These are phyloP conservation scores for Sander vitreus DNA, from an alignment of 2,113 vertebrate species.

Conservation along the genomic window DNA sequence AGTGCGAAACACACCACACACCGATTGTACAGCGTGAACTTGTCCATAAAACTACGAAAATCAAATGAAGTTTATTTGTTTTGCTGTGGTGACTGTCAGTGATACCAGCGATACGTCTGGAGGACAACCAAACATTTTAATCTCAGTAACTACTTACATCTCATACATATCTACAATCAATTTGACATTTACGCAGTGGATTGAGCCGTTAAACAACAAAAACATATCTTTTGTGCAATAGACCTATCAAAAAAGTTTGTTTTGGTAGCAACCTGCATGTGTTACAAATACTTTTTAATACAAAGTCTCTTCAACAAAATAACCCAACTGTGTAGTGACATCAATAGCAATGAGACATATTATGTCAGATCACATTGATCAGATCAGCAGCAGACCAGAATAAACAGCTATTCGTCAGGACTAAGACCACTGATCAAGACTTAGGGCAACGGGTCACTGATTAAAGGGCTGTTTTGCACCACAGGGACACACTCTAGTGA, in stretches of 20 bases:
- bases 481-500: constrained; percentile 34
- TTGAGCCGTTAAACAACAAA: not conserved
- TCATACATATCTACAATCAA: not conserved
- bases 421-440: constrained; percentile 46
- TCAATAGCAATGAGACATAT: constrained; percentile 44
- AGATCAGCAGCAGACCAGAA: constrained; percentile 22
- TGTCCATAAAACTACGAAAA: not conserved
- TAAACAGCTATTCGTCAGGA: constrained; percentile 51
- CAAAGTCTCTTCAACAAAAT: not conserved
- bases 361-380: constrained; percentile 38
- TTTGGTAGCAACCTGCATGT: not conserved
- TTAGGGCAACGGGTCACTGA: constrained; percentile 31
- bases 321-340: not conserved
- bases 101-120: not conserved
- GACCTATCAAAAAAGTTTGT: not conserved
- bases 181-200: not conserved
- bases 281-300: not conserved
- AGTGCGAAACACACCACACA: not conserved
- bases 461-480: constrained; percentile 30
- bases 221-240: not conserved
- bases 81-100: not conserved
- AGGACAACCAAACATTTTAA: constrained; percentile 1
- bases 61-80: constrained; percentile 1
- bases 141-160: not conserved
- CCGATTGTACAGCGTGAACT: not conserved